These are phyloP conservation scores for Brachystomella parvula DNA, from an alignment of 1,140 invertebrate species.

Conservation along the genomic window DNA sequence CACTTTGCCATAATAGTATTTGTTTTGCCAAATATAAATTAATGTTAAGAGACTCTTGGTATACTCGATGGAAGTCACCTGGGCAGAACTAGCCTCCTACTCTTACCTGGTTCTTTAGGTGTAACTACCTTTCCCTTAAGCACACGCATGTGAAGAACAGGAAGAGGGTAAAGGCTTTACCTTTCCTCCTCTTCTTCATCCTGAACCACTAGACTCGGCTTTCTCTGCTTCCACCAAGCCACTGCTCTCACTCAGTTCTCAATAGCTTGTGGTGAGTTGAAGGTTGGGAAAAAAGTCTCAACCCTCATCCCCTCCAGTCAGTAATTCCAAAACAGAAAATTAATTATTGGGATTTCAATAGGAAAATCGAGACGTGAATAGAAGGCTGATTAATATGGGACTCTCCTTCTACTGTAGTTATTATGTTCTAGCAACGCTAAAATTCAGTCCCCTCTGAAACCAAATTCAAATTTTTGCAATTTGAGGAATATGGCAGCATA, in stretches of 20 bases:
- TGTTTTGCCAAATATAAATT: not conserved
- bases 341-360: no score
- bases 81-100: not conserved
- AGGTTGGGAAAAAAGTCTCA: not conserved
- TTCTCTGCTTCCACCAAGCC: not conserved
- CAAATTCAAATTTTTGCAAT: not conserved
- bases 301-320: conserved; percentile 5
- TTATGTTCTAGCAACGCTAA: not conserved
- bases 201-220: not conserved
- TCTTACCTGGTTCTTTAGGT: not conserved
- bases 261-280: not conserved
- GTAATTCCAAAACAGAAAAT: not conserved
- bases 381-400: not conserved
- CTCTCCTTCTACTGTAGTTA: not conserved
- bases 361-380: no score
- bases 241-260: not conserved
- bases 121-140: no score
- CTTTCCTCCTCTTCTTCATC: not conserved
- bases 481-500: not conserved
- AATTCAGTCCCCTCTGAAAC: not conserved
- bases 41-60: not conserved
- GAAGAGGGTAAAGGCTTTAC: not conserved
- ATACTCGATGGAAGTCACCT: not conserved
- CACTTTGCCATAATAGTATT: not conserved
- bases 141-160: not conserved